A percentile compares a stretch with the other conserved stretches of the same genome.
Evolutionary conservation across 2,888 invertebrate genomes (phyloP).

Genomic region (Drosophila prostipennis): DNA sequence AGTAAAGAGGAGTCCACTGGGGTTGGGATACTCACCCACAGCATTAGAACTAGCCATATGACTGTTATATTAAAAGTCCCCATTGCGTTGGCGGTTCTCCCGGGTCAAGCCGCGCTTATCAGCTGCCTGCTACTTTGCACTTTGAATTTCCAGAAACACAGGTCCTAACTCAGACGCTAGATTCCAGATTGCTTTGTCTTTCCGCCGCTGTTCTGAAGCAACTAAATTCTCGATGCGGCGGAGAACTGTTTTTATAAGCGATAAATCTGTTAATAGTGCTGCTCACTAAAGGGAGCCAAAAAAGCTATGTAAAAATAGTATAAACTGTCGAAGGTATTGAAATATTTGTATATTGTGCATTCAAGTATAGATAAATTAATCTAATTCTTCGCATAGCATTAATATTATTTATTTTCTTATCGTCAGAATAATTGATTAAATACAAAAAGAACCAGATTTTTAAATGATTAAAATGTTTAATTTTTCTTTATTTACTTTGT

Average conservation of each 20-base stretch:
- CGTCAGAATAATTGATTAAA: too few species aligned
- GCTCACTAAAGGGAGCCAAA: background rate
- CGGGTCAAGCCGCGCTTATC: conserved; percentile 14
- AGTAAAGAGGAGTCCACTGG: background rate
- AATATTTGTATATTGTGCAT: too few species aligned
- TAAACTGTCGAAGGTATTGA: too few species aligned
- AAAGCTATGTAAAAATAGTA: background rate
- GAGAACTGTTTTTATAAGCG: conserved; percentile 53
- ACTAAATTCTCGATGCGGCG: background rate
- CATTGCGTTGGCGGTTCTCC: conserved; percentile 6
- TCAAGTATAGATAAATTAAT: too few species aligned
- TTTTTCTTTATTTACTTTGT: too few species aligned
- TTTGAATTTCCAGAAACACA: conserved; percentile 32
- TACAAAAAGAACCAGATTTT: too few species aligned
- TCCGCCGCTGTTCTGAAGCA: background rate
- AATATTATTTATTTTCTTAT: too few species aligned
- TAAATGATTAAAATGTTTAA: too few species aligned
- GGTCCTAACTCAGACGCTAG: background rate
- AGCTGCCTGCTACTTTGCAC: conserved; percentile 14
- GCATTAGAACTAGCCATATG: conserved; percentile 10
- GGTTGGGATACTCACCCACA: conserved; percentile 13
- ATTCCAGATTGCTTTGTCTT: conserved; percentile 16
- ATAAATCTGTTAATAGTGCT: conserved; percentile 1
- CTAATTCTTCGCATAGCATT: too few species aligned
- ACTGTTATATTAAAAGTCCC: conserved; percentile 3